Percentiles rank a stretch among this genome's conserved stretches.
Conservation (phyloP, 1,140 invertebrate genomes). For the Phymorhynchus buccinoides region DNA sequence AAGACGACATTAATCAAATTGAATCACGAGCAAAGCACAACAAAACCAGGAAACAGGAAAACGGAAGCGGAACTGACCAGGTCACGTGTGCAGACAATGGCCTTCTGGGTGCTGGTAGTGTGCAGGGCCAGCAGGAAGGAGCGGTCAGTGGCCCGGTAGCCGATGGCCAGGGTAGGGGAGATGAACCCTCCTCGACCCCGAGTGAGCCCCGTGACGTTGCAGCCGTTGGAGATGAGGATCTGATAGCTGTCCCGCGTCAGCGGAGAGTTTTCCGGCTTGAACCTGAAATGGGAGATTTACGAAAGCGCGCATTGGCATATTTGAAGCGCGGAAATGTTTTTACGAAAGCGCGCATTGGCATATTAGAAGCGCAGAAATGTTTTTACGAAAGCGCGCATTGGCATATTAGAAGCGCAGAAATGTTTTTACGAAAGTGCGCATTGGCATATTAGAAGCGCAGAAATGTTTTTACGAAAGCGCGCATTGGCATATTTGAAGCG, state of each 20-base stretch:
- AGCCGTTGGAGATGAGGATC: conserved; percentile 54
- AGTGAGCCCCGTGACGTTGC: conserved; percentile 41
- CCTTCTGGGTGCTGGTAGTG: conserved; percentile 46
- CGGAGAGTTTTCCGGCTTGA: conserved; percentile 43
- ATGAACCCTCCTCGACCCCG: conserved; percentile 50
- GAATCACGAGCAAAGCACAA: too few relatives aligned
- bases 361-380: too few relatives aligned
- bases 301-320: too few relatives aligned
- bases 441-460: too few relatives aligned
- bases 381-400: too few relatives aligned
- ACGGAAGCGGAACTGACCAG: conserved; percentile 29
- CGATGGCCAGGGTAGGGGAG: conserved; percentile 50
- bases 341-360: too few relatives aligned
- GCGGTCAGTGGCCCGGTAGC: conserved; percentile 47
- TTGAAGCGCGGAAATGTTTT: too few relatives aligned
- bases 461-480: too few relatives aligned
- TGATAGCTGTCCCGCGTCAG: conserved; percentile 46
- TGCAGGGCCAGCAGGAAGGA: conserved; percentile 51
- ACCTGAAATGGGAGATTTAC: conserved; percentile 32
- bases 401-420: too few relatives aligned
- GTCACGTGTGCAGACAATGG: conserved; percentile 46
- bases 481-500: too few relatives aligned
- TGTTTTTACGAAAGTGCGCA: too few relatives aligned
- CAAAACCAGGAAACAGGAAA: not conserved
- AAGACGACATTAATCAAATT: too few relatives aligned